phyloP scores from a whole-genome alignment of 2,113 vertebrate genomes.

The Alces alces region DNA sequence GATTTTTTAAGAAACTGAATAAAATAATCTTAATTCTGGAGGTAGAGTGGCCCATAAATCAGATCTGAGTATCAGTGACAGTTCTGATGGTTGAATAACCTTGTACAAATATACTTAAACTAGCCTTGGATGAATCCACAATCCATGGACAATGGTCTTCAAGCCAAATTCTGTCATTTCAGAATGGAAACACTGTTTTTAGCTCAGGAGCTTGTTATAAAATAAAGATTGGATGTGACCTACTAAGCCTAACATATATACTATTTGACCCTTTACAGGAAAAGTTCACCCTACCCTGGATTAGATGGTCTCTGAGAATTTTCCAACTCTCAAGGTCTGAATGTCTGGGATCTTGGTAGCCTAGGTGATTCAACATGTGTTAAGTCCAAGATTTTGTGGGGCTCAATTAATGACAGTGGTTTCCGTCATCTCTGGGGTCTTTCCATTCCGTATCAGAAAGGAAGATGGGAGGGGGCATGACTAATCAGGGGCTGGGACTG shows the following conservation, averaged over 20 bases:
- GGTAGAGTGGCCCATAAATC: not conserved
- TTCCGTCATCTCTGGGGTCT: not conserved
- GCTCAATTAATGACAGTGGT: not conserved
- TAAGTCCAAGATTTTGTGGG: not conserved
- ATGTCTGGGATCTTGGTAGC: not conserved
- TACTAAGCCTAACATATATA: not conserved
- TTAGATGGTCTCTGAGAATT: not conserved
- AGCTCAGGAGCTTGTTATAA: not conserved
- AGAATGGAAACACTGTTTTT: not conserved
- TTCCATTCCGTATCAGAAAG: not conserved
- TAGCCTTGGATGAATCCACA: not conserved
- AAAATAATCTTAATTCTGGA: not conserved
- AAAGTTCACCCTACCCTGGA: not conserved
- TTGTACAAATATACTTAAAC: not conserved
- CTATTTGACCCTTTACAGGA: not conserved
- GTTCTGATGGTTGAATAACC: not conserved
- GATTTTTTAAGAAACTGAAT: not conserved
- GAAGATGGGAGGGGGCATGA: not conserved
- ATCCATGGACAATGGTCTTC: not conserved
- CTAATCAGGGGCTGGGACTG: not conserved
- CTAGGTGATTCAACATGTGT: not conserved
- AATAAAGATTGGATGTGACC: not conserved
- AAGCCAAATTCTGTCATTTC: not conserved
- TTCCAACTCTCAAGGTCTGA: not conserved
- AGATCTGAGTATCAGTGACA: not conserved